Conservation (phyloP, 2,113 vertebrate genomes). For the Acrocephalus kingi region DNA sequence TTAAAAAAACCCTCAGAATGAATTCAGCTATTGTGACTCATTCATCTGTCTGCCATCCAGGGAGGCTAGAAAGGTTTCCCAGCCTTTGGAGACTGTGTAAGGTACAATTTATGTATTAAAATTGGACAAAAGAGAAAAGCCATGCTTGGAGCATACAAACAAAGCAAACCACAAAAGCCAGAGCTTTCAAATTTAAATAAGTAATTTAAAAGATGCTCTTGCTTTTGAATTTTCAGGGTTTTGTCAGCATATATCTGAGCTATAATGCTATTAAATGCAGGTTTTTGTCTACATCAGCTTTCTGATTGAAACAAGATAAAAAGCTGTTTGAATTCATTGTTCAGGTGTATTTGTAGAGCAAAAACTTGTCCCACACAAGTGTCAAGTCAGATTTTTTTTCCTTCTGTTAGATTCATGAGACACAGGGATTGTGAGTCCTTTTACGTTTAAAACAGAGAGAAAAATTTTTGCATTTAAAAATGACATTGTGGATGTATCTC, state of each 20-base stretch:
- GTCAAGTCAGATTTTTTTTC: background rate
- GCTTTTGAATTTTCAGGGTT: background rate
- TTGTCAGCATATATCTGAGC: background rate
- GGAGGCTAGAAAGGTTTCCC: background rate
- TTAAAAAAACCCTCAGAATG: background rate
- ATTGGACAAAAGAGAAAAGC: background rate
- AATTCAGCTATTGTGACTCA: background rate
- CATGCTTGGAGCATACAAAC: background rate
- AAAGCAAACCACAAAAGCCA: background rate
- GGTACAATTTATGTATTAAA: background rate
- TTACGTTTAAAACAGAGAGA: background rate
- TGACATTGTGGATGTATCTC: background rate
- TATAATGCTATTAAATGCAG: background rate
- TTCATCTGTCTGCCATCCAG: background rate
- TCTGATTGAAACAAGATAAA: constrained; percentile 38
- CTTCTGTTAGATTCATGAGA: background rate
- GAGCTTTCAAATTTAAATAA: constrained; percentile 11
- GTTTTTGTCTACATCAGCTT: background rate
- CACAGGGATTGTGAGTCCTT: background rate
- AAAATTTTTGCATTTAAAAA: background rate
- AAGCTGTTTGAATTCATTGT: constrained; percentile 28
- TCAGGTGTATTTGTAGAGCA: background rate
- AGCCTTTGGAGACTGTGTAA: background rate
- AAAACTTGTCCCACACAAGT: constrained; percentile 5
- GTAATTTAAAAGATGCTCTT: background rate